Evolutionary conservation across 1,140 invertebrate species (phyloP), one percentile per base, ranked within the genome.

Genomic region (Mylabris phalerata): DNA sequence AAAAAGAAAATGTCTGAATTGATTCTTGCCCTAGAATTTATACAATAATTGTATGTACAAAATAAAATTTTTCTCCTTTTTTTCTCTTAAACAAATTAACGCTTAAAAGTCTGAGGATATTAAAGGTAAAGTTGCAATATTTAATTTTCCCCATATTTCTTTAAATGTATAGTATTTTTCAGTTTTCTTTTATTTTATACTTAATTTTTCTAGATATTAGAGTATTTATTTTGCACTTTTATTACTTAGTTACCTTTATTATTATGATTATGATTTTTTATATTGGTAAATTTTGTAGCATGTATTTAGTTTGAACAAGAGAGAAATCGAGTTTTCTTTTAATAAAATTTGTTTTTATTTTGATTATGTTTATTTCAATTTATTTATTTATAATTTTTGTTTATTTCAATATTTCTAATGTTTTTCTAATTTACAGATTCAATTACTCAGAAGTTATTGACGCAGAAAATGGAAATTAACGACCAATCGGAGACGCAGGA

Each of bases 381-480:
- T 56, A 46, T 45, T 44, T 58, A 39, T 52, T 60, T 48, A 55
- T 57, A 57, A 42, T 50, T 50, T 55, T 39, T 39, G 26, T 54
- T 26, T 41, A 52, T 39, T 54, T 19, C 25, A 6, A 38, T 19
- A 26, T 10, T 32, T 52, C 24, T 9, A 44, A 43, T 25, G 9
- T 42, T 27, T 32, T 24, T 42, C 9, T 9, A 19, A 19, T 43
- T 62, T 62, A 32, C 55, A 71, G 70, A 70, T 60, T 63, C 59
- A 7, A 62, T 66, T 11, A 59, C 66, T 10, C 64, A 66, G 24
- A 66, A 64, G 45, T 54, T 71, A 9, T 52, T 71, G 7, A 70
- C 67, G n/a, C 68, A 67, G 5, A 71, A 71, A 63, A 57, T 65
- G n/a, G 70, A 71, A 55, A 43, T 66, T 7, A 64, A 46, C 9